phyloP scores from a whole-genome alignment of 2,113 vertebrate genomes.

The Coturnix japonica region DNA sequence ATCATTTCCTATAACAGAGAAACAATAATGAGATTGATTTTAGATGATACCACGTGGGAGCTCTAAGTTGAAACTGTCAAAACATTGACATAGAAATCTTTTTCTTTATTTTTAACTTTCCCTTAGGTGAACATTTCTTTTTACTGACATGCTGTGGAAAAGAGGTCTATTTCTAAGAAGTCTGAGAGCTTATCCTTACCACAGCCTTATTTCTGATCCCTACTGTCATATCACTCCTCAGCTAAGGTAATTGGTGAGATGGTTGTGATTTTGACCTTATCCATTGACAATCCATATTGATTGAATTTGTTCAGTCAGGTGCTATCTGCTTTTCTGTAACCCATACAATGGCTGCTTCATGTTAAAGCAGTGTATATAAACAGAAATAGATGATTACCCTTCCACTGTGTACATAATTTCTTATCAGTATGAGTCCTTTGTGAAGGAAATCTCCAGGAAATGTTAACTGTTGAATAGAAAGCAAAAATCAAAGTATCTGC shows the following conservation, averaged over 20 bases:
- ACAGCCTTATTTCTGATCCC: neutral
- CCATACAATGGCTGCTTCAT: neutral
- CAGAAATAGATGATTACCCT: neutral
- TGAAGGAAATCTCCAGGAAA: neutral
- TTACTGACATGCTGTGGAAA: neutral
- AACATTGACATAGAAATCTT: neutral
- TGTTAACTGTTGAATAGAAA: neutral
- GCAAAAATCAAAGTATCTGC: neutral
- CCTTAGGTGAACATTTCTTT: neutral
- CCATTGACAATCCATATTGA: accelerated
- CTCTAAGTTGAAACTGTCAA: neutral
- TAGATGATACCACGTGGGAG: neutral
- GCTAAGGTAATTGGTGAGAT: neutral
- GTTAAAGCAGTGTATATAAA: neutral
- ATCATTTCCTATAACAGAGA: neutral
- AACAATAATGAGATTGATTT: neutral
- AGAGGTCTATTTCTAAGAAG: neutral
- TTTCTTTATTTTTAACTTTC: neutral
- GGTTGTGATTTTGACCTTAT: neutral
- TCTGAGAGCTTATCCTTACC: neutral
- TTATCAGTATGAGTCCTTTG: neutral
- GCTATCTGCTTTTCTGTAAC: neutral
- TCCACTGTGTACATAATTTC: neutral
- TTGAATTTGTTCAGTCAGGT: neutral
- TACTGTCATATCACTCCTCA: neutral